Conservation (phyloP, 2,888 invertebrate species). For the Rotaria macrura region DNA sequence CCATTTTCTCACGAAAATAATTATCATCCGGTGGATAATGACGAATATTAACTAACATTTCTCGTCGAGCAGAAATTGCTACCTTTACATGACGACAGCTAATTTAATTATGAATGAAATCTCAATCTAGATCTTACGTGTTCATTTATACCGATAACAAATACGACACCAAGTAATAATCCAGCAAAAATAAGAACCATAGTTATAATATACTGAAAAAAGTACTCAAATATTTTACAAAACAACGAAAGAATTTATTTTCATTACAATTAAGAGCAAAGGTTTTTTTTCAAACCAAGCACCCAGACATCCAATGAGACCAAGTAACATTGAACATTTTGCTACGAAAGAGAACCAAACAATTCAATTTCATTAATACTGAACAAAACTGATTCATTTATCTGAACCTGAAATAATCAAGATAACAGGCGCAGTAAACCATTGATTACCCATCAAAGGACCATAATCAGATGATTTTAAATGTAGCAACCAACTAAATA, state of each 20-base stretch:
- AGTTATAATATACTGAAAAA: neutral
- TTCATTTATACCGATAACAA: neutral
- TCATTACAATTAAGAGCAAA: neutral
- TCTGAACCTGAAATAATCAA: neutral
- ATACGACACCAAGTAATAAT: conserved; percentile 5
- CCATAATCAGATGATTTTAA: neutral
- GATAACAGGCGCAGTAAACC: neutral
- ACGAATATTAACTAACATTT: neutral
- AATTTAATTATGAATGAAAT: neutral
- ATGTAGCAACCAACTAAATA: neutral
- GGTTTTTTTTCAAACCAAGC: neutral
- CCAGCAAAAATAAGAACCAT: neutral
- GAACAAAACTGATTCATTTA: too few relatives aligned
- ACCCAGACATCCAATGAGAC: neutral
- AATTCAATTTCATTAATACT: neutral
- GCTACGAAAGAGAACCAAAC: neutral
- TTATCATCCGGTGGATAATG: neutral
- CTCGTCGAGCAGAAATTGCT: neutral
- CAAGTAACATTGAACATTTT: neutral
- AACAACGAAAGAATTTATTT: neutral
- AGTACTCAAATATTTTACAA: neutral
- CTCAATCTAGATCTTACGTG: neutral
- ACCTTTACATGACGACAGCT: neutral
- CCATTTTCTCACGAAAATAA: neutral
- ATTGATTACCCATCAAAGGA: neutral